Evolutionary conservation across 1,140 invertebrate genomes (phyloP).

Genomic region (Dendroctonus valens): DNA sequence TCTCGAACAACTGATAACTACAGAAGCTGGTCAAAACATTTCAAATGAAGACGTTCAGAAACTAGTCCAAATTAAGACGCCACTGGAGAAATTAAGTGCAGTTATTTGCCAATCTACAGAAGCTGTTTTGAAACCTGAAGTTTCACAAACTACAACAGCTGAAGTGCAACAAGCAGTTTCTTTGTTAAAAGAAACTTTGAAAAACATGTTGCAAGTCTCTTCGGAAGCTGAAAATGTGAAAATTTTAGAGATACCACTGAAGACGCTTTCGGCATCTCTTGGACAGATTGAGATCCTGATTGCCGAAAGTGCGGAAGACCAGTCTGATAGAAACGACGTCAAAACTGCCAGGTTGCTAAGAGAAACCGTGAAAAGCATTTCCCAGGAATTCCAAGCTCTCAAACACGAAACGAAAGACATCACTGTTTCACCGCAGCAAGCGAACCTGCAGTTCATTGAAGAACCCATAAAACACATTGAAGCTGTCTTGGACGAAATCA

Average conservation of each 20-base stretch:
- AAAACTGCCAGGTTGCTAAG: not conserved
- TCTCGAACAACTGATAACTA: not conserved
- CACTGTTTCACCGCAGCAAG: constrained; percentile 11
- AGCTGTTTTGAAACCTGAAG: constrained; percentile 9
- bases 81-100: constrained; percentile 20
- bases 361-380: constrained; percentile 7
- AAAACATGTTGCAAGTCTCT: not conserved
- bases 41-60: constrained; percentile 10
- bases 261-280: constrained; percentile 11
- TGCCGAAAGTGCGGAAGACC: not conserved
- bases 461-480: constrained; percentile 7
- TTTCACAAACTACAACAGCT: constrained; percentile 13
- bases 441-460: constrained; percentile 5
- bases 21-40: constrained; percentile 15
- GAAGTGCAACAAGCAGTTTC: constrained; percentile 25
- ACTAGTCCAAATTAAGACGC: constrained; percentile 4
- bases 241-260: constrained; percentile 19
- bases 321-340: constrained; percentile 14
- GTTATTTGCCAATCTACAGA: constrained; percentile 16
- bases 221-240: constrained; percentile 16
- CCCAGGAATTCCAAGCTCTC: constrained; percentile 11
- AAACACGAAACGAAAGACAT: constrained; percentile 25
- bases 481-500: constrained; percentile 6
- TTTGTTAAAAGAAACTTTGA: constrained; percentile 18
- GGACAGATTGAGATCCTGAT: constrained; percentile 5